Evolutionary conservation across 2,113 vertebrate species (phyloP).

Genomic region (Rallus limicola): DNA sequence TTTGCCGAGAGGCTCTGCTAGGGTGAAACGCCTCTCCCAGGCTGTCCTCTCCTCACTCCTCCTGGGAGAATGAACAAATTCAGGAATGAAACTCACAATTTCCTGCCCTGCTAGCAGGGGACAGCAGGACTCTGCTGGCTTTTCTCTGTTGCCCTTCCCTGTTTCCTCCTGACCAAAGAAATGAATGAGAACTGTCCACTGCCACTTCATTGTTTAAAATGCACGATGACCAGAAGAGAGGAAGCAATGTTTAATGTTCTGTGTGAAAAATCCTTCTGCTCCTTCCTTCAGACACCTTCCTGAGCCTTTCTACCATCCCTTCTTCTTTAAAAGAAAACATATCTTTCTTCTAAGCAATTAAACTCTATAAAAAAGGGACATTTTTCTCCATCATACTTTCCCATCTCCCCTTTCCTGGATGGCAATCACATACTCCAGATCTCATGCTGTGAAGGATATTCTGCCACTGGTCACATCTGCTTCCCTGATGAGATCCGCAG

Average conservation of each 20-base stretch:
- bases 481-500: conserved; percentile 67
- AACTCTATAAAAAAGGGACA: conserved; percentile 21
- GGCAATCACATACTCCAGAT: conserved; percentile 47
- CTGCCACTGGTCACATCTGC: conserved; percentile 70
- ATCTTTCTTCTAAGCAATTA: conserved; percentile 42
- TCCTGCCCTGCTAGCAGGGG: background rate
- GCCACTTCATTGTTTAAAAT: background rate
- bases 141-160: fast-evolving
- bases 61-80: background rate
- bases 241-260: background rate
- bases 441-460: background rate
- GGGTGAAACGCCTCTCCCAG: background rate
- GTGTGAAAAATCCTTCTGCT: background rate
- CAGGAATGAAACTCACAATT: background rate
- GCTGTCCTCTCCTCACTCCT: background rate
- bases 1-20: background rate
- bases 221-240: background rate
- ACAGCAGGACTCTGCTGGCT: background rate
- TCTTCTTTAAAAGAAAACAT: conserved; percentile 1
- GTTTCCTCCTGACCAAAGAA: background rate
- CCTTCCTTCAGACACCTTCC: conserved; percentile 28
- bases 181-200: background rate
- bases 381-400: conserved; percentile 63
- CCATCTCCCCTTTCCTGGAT: conserved; percentile 62
- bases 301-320: background rate